These are phyloP conservation scores for Chromis chromis DNA, from an alignment of 2,797 vertebrate genomes.

Conservation along the genomic window DNA sequence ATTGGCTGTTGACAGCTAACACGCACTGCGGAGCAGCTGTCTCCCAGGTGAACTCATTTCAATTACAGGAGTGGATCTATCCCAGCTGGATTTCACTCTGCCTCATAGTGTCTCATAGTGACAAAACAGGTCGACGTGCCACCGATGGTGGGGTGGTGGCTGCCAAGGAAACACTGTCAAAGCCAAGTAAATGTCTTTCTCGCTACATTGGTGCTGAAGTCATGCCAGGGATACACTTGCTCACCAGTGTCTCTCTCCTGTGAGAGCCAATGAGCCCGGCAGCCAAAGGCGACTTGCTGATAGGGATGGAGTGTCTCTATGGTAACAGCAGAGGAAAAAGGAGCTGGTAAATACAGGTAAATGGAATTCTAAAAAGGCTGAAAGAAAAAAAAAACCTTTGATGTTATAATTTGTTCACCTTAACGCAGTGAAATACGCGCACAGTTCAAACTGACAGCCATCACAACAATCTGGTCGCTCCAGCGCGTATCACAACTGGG, in stretches of 20 bases:
- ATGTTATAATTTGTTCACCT: slow-evolving; percentile 59
- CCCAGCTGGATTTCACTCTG: slow-evolving; percentile 79
- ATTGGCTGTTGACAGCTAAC: slow-evolving; percentile 67
- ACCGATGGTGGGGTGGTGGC: slow-evolving; percentile 57
- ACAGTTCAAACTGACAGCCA: slow-evolving; percentile 4
- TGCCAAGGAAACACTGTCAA: slow-evolving; percentile 76
- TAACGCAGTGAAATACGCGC: slow-evolving; percentile 10
- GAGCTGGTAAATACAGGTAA: slow-evolving; percentile 84
- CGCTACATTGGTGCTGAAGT: slow-evolving; percentile 59
- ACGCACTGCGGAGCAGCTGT: slow-evolving; percentile 65
- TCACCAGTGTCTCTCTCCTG: slow-evolving; percentile 76
- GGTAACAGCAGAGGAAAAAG: slow-evolving; percentile 83
- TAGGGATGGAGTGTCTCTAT: slow-evolving; percentile 87
- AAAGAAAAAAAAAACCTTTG: slow-evolving; percentile 50
- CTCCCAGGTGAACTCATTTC: slow-evolving; percentile 83
- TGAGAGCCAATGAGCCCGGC: slow-evolving; percentile 77
- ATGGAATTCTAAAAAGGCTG: slow-evolving; percentile 76
- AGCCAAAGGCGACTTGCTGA: slow-evolving; percentile 82
- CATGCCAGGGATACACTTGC: slow-evolving; percentile 77
- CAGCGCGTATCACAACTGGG: background rate
- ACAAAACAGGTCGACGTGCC: slow-evolving; percentile 71
- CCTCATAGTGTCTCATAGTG: slow-evolving; percentile 70
- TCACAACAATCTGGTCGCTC: background rate
- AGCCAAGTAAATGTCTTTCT: slow-evolving; percentile 74
- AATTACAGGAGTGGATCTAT: slow-evolving; percentile 76